These are phyloP conservation scores for Eupithecia inturbata DNA, from an alignment of 2,888 invertebrate species.

Conservation along the genomic window DNA sequence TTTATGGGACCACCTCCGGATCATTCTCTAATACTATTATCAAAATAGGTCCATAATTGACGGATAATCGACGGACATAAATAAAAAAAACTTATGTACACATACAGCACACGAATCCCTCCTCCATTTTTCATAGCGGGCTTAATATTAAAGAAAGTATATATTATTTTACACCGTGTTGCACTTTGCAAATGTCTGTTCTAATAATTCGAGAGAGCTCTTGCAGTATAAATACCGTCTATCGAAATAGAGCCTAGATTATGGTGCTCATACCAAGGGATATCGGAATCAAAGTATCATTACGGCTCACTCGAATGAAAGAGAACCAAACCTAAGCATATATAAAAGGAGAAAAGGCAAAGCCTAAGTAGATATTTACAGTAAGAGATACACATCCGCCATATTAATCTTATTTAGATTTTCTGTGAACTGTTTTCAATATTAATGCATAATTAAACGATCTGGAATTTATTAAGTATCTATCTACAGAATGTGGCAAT, in stretches of 20 bases:
- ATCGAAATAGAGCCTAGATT: background rate
- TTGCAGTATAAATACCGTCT: background rate
- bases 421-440: background rate
- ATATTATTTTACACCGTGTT: background rate
- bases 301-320: background rate
- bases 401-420: background rate
- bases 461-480: background rate
- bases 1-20: no score
- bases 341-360: background rate
- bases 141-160: no score
- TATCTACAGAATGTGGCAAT: background rate
- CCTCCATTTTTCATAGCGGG: no score
- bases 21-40: no score
- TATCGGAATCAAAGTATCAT: background rate
- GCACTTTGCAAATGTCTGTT: background rate
- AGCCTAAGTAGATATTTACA: background rate
- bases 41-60: no score
- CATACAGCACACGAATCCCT: no score
- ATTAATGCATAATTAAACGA: background rate
- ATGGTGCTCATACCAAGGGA: background rate
- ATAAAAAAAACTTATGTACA: no score
- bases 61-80: no score
- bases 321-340: background rate
- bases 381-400: background rate
- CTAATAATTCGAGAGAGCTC: background rate